Evolutionary conservation across 2,797 vertebrate species (phyloP).

Genomic region (Lepus oiostolus): DNA sequence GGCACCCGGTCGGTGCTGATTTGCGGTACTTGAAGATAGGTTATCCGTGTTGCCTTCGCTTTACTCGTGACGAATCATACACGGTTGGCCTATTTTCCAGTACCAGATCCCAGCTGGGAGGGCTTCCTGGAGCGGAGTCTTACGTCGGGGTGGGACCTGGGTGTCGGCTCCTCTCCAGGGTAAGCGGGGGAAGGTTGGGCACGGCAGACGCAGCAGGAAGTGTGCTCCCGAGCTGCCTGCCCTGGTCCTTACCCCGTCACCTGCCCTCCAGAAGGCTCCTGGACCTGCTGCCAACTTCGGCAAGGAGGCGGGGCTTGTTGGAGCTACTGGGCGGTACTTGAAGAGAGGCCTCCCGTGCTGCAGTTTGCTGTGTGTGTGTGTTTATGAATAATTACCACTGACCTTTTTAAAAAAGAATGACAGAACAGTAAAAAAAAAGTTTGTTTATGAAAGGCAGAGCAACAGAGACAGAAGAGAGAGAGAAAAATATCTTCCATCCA

Average conservation of each 20-base stretch:
- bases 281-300: not conserved
- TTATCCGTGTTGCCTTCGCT: conserved; percentile 75
- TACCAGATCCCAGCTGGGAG: conserved; percentile 23
- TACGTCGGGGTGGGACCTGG: not conserved
- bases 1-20: not conserved
- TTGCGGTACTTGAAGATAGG: conserved; percentile 54
- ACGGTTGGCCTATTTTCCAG: conserved; percentile 73
- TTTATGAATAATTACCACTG: not conserved
- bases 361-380: not conserved
- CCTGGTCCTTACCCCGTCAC: not conserved
- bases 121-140: not conserved
- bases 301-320: not conserved
- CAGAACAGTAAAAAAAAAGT: too few relatives aligned
- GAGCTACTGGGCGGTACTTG: not conserved
- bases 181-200: not conserved
- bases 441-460: too few relatives aligned
- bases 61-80: conserved; percentile 61
- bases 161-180: not conserved
- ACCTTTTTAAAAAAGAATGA: not conserved
- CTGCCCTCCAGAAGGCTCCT: not conserved
- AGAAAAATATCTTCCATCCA: too few relatives aligned
- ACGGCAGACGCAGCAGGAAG: too few relatives aligned
- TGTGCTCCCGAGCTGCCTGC: not conserved
- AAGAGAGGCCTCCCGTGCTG: conserved; percentile 54
- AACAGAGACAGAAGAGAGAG: too few relatives aligned